These are phyloP conservation scores for Spermophilus dauricus DNA, from an alignment of 2,113 vertebrate species.

Conservation along the genomic window DNA sequence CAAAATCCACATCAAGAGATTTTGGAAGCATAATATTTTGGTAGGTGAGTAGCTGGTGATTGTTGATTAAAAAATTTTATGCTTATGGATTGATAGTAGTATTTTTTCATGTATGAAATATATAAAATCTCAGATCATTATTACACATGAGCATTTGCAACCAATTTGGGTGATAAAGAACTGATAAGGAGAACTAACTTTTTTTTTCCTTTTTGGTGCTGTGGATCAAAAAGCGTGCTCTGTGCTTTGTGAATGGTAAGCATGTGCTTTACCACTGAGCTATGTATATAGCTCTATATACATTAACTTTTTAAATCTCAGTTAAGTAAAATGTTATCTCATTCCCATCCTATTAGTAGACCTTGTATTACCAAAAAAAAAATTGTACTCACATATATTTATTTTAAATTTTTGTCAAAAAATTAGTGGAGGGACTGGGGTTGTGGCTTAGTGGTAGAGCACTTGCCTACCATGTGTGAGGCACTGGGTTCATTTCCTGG, in stretches of 20 bases:
- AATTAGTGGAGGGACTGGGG: too few species aligned
- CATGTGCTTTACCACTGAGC: neutral
- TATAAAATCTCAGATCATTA: neutral
- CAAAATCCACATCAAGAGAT: conserved; percentile 99
- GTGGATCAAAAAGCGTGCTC: too few species aligned
- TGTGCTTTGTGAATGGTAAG: neutral
- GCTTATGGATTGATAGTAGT: neutral
- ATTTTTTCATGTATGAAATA: neutral
- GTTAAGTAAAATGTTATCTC: neutral
- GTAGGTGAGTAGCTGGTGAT: conserved; percentile 81
- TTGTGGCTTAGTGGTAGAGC: too few species aligned
- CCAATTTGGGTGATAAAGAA: neutral
- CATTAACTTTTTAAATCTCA: neutral
- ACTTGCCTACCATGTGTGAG: too few species aligned
- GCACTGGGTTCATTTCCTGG: too few species aligned
- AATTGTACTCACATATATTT: neutral
- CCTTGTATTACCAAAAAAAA: neutral
- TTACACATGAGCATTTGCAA: neutral
- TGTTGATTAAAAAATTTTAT: neutral
- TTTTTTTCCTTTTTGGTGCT: neutral
- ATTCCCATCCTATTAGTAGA: neutral
- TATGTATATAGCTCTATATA: too few species aligned
- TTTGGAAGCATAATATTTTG: conserved; percentile 98
- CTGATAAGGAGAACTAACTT: neutral
- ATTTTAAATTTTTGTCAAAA: neutral